Conservation (phyloP, 2,888 invertebrate genomes). For the Caenorhabditis imperialis region DNA sequence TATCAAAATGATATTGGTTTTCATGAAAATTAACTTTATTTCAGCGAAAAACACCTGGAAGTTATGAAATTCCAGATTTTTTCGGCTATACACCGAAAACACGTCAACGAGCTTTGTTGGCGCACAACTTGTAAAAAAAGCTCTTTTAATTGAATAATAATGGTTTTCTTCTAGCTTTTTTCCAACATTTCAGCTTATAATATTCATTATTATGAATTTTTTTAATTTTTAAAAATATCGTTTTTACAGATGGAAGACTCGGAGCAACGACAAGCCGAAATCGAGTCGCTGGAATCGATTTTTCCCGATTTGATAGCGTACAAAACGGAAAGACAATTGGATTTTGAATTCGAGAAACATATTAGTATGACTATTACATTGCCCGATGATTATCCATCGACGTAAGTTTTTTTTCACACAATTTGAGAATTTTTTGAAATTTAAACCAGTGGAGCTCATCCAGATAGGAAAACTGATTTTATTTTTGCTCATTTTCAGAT, state of each 20-base stretch:
- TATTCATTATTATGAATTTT: too few relatives aligned
- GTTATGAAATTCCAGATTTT: slow-evolving; percentile 4
- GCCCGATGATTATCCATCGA: slow-evolving; percentile 49
- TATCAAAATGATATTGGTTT: too few relatives aligned
- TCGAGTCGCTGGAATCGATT: slow-evolving; percentile 46
- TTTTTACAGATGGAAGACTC: slow-evolving; percentile 33
- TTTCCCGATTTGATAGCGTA: slow-evolving; percentile 38
- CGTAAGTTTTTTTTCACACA: slow-evolving; percentile 23
- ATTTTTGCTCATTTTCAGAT: too few relatives aligned
- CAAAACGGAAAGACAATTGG: slow-evolving; percentile 22
- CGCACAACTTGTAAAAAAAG: slow-evolving; percentile 21
- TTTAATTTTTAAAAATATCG: too few relatives aligned
- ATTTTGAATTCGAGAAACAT: slow-evolving; percentile 33
- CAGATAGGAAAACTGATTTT: too few relatives aligned
- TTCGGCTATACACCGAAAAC: slow-evolving; percentile 1
- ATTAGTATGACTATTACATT: slow-evolving; percentile 31
- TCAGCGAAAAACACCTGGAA: slow-evolving; percentile 1
- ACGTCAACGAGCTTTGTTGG: slow-evolving; percentile 12
- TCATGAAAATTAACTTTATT: neutral
- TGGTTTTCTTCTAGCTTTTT: too few relatives aligned
- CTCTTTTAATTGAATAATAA: too few relatives aligned
- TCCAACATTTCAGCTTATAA: too few relatives aligned
- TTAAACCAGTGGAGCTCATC: too few relatives aligned
- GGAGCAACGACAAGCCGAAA: slow-evolving; percentile 43
- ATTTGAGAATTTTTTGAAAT: neutral